phyloP scores from a whole-genome alignment of 2,797 vertebrate species.

The Epinephelus malabaricus region DNA sequence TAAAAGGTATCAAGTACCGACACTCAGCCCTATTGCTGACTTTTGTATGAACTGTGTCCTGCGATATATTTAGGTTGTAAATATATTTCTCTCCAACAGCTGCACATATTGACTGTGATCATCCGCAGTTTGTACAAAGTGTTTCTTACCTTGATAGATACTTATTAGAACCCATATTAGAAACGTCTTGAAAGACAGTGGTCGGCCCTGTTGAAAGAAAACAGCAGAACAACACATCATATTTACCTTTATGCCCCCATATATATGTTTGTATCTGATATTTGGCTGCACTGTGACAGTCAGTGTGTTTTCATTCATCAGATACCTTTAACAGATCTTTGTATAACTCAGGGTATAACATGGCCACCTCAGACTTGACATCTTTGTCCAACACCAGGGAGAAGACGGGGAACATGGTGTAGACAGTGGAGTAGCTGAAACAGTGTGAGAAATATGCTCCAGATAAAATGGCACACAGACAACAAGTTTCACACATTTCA shows the following conservation, averaged over 20 bases:
- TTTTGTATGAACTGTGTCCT: background rate
- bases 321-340: constrained; percentile 98
- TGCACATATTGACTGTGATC: constrained; percentile 1
- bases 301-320: background rate
- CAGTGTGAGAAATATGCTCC: constrained; percentile 6
- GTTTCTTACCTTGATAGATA: constrained; percentile 97
- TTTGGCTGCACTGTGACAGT: background rate
- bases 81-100: background rate
- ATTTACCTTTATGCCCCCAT: background rate
- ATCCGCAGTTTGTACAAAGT: background rate
- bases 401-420: constrained; percentile 99
- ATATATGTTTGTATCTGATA: background rate
- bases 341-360: constrained; percentile 98
- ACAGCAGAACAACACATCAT: background rate
- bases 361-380: constrained; percentile 98
- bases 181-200: constrained; percentile 97
- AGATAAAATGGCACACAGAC: constrained; percentile 23
- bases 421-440: constrained; percentile 95
- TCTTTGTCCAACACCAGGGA: constrained; percentile 99
- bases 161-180: constrained; percentile 98
- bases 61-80: background rate
- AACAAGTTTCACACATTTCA: constrained; percentile 36
- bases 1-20: too few species aligned
- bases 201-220: constrained; percentile 89
- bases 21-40: too few species aligned